These are phyloP conservation scores for Eupithecia abbreviata DNA, from an alignment of 2,888 invertebrate species.

Conservation along the genomic window DNA sequence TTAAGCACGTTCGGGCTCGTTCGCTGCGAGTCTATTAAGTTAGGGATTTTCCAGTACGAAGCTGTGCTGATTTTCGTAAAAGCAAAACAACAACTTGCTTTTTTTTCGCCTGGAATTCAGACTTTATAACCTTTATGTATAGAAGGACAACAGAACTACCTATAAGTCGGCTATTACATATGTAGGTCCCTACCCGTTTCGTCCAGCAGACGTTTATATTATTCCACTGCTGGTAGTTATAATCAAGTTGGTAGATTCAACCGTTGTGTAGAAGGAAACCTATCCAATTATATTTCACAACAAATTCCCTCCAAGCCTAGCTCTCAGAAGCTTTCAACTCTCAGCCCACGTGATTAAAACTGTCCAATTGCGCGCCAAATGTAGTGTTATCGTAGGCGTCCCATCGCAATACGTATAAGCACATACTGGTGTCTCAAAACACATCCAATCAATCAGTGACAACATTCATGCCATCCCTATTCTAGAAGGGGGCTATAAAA, in stretches of 20 bases:
- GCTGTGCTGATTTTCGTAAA: conserved; percentile 8
- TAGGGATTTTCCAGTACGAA: conserved; percentile 38
- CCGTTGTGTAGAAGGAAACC: neutral
- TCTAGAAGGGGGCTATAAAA: conserved; percentile 66
- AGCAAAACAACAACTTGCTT: conserved; percentile 8
- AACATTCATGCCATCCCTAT: conserved; percentile 61
- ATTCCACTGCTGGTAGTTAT: neutral
- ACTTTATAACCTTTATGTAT: neutral
- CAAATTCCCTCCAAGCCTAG: conserved; percentile 2
- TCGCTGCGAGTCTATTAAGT: conserved; percentile 46
- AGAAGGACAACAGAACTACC: neutral
- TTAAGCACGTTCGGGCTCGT: conserved; percentile 45
- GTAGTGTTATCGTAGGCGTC: conserved; percentile 20
- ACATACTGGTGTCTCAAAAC: conserved; percentile 36
- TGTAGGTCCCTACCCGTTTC: no score
- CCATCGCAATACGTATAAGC: conserved; percentile 16
- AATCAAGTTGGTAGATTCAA: neutral
- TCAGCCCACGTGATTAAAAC: conserved; percentile 25
- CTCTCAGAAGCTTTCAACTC: neutral
- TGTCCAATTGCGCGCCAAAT: conserved; percentile 23
- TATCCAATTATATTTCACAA: conserved; percentile 2
- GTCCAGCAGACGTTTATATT: neutral
- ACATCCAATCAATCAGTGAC: conserved; percentile 69
- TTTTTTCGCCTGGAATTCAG: neutral
- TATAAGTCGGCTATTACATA: no score